Percentiles rank a stretch among this genome's conserved stretches.
Conservation (phyloP, 1,140 invertebrate genomes). For the Drosophila sulfurigaster region DNA sequence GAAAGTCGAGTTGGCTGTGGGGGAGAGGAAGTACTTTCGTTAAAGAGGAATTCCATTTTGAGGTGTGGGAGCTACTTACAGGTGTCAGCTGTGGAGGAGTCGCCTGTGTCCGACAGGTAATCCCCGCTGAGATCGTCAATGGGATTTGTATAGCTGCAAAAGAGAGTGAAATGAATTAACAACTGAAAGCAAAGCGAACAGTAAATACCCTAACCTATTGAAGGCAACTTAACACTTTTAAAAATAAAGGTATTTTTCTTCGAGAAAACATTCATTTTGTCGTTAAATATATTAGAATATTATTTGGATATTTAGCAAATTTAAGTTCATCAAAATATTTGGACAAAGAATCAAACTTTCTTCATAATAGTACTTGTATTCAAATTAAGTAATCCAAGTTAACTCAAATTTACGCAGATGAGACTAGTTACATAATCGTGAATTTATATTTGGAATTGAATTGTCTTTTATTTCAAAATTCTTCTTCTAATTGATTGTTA, state of each 20-base stretch:
- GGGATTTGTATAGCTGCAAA: constrained; percentile 87
- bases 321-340: no score
- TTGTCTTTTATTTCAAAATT: no score
- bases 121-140: constrained; percentile 86
- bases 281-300: no score
- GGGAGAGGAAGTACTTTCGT: constrained; percentile 54
- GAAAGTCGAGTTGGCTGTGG: constrained; percentile 89
- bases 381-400: no score
- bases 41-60: neutral
- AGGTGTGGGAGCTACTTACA: constrained; percentile 80
- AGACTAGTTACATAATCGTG: no score
- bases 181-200: neutral
- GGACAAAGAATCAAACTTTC: no score
- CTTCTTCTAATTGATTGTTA: no score
- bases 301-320: no score
- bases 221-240: neutral
- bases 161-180: neutral
- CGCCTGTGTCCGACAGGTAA: constrained; percentile 85
- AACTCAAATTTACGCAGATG: no score
- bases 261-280: no score
- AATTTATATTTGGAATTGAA: no score
- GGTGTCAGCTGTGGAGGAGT: constrained; percentile 85
- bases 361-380: no score
- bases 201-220: neutral
- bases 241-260: neutral